Conservation (phyloP, 2,888 invertebrate genomes). For the Lasioglossum figueresi region DNA sequence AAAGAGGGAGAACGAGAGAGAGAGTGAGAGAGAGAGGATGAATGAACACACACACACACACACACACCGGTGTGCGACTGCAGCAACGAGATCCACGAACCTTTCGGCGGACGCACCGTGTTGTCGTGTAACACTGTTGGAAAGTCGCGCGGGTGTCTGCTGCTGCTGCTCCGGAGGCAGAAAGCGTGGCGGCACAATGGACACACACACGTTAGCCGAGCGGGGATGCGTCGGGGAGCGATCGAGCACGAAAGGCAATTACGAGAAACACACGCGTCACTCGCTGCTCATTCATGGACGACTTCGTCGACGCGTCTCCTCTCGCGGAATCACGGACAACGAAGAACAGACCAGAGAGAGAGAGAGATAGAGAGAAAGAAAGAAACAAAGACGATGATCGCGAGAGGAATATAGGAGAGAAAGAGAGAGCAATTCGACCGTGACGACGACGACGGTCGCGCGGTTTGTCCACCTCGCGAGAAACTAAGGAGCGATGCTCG, state of each 20-base stretch:
- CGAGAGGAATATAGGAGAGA: background rate
- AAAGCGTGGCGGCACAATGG: slow-evolving; percentile 46
- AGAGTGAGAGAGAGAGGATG: background rate
- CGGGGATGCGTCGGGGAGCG: slow-evolving; percentile 32
- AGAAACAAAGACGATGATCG: background rate
- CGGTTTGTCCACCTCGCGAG: slow-evolving; percentile 16
- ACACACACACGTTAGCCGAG: slow-evolving; percentile 40
- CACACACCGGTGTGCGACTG: background rate
- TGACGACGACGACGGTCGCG: slow-evolving; percentile 1
- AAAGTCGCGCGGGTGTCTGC: slow-evolving; percentile 37
- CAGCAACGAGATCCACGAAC: background rate
- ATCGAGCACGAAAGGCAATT: slow-evolving; percentile 41
- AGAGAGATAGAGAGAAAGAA: background rate
- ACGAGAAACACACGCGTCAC: slow-evolving; percentile 54
- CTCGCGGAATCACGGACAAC: background rate
- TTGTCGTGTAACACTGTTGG: slow-evolving; percentile 33
- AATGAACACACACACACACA: slow-evolving; percentile 6
- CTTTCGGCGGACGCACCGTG: slow-evolving; percentile 23
- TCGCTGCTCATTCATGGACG: slow-evolving; percentile 61
- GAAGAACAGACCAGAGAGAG: background rate
- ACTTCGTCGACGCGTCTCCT: slow-evolving; percentile 12
- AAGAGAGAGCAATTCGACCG: background rate
- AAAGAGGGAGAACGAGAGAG: background rate
- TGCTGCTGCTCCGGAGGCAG: slow-evolving; percentile 23
- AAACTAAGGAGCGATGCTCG: slow-evolving; percentile 25